Conservation (phyloP, 2,888 invertebrate genomes). For the Xanthorhoe spadicearia region DNA sequence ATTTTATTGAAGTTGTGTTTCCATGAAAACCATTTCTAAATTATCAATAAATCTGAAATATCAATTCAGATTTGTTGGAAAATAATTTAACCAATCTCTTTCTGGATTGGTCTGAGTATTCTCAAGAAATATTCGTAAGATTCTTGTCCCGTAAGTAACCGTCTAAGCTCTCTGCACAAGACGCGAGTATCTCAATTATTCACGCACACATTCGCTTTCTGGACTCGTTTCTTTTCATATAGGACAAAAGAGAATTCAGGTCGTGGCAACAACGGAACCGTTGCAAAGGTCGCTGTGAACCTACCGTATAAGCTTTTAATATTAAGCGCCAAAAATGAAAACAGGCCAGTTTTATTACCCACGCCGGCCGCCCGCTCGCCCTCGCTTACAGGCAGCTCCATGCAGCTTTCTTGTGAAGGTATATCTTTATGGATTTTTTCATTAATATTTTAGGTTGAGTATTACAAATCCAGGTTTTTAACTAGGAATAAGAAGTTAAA, state of each 20-base stretch:
- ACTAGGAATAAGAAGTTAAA: neutral
- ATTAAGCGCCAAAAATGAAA: slow-evolving; percentile 66
- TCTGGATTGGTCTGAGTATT: neutral
- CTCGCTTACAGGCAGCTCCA: slow-evolving; percentile 58
- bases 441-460: slow-evolving; percentile 17
- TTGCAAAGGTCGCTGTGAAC: slow-evolving; percentile 72
- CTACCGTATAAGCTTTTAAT: slow-evolving; percentile 67
- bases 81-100: neutral
- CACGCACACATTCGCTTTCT: slow-evolving; percentile 75
- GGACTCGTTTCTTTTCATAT: slow-evolving; percentile 76
- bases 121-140: neutral
- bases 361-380: slow-evolving; percentile 8
- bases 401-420: slow-evolving; percentile 1
- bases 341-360: slow-evolving; percentile 66
- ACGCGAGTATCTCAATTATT: slow-evolving; percentile 77
- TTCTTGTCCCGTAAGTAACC: slow-evolving; percentile 16
- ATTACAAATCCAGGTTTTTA: neutral
- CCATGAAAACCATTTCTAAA: neutral
- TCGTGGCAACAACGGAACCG: slow-evolving; percentile 78
- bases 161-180: slow-evolving; percentile 68
- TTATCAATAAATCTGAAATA: too few species aligned
- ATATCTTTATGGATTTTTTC: slow-evolving; percentile 8
- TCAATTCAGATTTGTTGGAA: neutral
- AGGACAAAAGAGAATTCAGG: slow-evolving; percentile 80
- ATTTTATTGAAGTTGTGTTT: neutral